A percentile compares a stretch with the other conserved stretches of the same genome.
These are phyloP conservation scores for Dreissena polymorpha DNA, from an alignment of 1,140 invertebrate species.

Conservation along the genomic window DNA sequence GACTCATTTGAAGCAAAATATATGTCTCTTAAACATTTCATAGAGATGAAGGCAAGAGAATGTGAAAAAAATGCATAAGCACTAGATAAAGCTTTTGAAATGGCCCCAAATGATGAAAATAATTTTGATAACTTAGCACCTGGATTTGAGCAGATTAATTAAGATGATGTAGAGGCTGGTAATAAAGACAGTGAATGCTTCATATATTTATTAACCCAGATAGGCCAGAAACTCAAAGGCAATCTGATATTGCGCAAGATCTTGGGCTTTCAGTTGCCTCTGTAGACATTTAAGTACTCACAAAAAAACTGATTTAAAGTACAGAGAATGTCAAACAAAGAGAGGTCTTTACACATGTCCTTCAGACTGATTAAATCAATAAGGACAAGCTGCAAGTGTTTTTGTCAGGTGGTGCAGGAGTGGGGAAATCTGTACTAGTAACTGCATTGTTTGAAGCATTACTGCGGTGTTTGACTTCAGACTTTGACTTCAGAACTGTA, in stretches of 20 bases:
- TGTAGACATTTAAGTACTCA: not conserved
- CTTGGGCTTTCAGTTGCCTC: not conserved
- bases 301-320: not conserved
- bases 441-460: not conserved
- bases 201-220: slow-evolving; percentile 16
- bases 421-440: not conserved
- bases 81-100: no score
- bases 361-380: not conserved
- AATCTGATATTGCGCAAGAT: no score
- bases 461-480: not conserved
- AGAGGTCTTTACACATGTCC: not conserved
- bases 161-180: not conserved
- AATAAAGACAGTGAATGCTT: not conserved
- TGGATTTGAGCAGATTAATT: slow-evolving; percentile 3
- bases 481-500: slow-evolving; percentile 42
- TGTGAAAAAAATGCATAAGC: no score
- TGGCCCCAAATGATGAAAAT: no score
- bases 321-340: not conserved
- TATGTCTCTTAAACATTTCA: no score
- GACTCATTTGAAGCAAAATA: no score
- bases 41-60: no score
- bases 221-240: no score
- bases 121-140: no score
- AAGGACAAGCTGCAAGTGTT: no score
- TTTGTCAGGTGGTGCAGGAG: no score